Base-by-base conservation (phyloP, 2,113 vertebrate genomes). In the Heliornis fulica region DNA sequence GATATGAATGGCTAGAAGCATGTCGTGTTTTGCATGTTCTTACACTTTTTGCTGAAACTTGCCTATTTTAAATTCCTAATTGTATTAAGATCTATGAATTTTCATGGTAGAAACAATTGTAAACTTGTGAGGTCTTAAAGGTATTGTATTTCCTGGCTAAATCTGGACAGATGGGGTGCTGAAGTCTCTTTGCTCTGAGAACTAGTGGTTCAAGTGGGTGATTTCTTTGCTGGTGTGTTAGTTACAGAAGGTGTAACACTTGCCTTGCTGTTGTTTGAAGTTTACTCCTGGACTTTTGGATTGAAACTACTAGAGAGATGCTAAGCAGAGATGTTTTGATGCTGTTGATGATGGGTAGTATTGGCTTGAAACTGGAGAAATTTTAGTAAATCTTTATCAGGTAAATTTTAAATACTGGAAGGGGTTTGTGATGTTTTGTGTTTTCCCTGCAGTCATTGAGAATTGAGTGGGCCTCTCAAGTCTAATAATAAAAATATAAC, bases 141-240 rank as follows among this genome's bases (percentile, higher is more conserved):
- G 7, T 43, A 3, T 16, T 66, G 31, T 43, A 3, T 79, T 51
- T 74, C 38, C 56, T 90, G 53, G 7, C 38, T 54, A 21, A 64
- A 23, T 34, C n/a, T 31, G 32, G 36, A 13, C 34, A 2, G 10
- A 26, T 0, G 2, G 28, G 46, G 40, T 60, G 26, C 21, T 38
- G 63, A 25, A 31, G 11, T 59, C 34, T 64, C 28, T 43, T 36
- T 51, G 31, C 21, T 15, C 46, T 2, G 12, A 29, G 36, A 43
- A 13, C 7, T 10, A 2, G 4, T 1, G 0, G 10, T 26, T 38
- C 0, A 4, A 34, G 59, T 1, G 7, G 31, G 40, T 9, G 23
- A 22, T n/a, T 43, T 59, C 51, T 54, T 60, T 57, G 65, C 28
- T 1, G 4, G 11, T 19, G 14, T 20, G 18, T 46, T 48, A 54